A percentile compares a stretch with the other conserved stretches of the same genome.
These are phyloP conservation scores for Leptatherina wallacei DNA, from an alignment of 2,797 vertebrate genomes.

Conservation along the genomic window DNA sequence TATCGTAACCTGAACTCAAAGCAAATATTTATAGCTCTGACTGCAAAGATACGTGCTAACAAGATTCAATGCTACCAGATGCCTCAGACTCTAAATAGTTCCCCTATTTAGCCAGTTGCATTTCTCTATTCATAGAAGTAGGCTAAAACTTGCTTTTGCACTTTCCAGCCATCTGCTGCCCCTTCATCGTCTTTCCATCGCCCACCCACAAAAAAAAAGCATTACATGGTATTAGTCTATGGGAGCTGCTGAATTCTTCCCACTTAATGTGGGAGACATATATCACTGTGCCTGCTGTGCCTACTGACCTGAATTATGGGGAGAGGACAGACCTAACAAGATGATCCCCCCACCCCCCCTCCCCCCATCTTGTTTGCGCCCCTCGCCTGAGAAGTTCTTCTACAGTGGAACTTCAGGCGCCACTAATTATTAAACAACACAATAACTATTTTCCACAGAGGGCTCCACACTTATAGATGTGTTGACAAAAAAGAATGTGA, in stretches of 20 bases:
- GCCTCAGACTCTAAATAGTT: neutral
- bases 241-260: conserved; percentile 63
- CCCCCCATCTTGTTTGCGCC: neutral
- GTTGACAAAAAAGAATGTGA: neutral
- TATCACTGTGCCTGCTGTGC: conserved; percentile 60
- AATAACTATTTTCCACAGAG: conserved; percentile 16
- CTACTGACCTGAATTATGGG: conserved; percentile 69
- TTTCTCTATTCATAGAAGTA: neutral
- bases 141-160: conserved; percentile 15
- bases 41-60: neutral
- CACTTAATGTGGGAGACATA: conserved; percentile 60
- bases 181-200: conserved; percentile 12
- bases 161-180: conserved; percentile 34
- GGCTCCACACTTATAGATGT: neutral
- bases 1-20: conserved; percentile 42
- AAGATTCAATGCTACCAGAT: neutral
- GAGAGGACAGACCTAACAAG: conserved; percentile 56
- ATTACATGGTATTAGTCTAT: conserved; percentile 52
- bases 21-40: conserved; percentile 35
- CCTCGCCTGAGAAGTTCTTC: conserved; percentile 22
- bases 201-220: no score
- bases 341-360: no score
- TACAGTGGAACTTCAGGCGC: conserved; percentile 30
- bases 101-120: neutral
- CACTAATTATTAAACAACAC: conserved; percentile 34